Base-by-base conservation (phyloP, 1,140 invertebrate genomes). In the Araneus ventricosus region DNA sequence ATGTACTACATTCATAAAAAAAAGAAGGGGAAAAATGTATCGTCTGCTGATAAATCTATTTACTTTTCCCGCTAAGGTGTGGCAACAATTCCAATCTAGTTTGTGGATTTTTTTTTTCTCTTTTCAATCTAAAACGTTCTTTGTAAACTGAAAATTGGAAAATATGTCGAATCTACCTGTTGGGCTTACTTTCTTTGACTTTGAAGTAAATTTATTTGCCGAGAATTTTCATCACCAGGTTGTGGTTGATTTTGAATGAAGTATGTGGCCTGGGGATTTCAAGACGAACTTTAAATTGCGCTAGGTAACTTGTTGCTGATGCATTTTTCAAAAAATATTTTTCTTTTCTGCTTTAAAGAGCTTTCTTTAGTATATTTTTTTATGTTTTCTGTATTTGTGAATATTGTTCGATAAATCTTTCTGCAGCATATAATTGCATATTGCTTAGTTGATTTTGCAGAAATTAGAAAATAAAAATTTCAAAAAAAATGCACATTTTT, bases 91-190 rank as follows among this genome's bases (percentile, higher is more conserved):
- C 41, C n/a, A 84, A 52, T 52, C 41, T 30, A 17, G 27, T 84
- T 84, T 82, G 1, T 2, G 17, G 30, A 80, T 22, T 30, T 45
- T 52, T 52, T 84, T 57, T 57, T 30, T 5, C 7, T 30, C 30
- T 57, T 52, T 52, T 52, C 41, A 52, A 84, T 52, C 82, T 84
- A 52, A 84, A 84, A 84, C 52, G 24, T 27, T 84, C 82, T 27
- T 84, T 84, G 82, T 84, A 45, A 57, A 84, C 24, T 57, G n/a
- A 52, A 84, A 84, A n/a, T 45, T 84, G 41, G 41, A 45, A 84
- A 84, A 84, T 84, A 84, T 84, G 82, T 84, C 27, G 82, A 24
- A 52, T 57, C 82, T 84, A 84, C 82, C 27, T 84, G 82, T 84
- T 84, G 82, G 45, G 39, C 82, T 84, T 24, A 84, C 20, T 17